Base-by-base conservation (phyloP, 2,888 invertebrate genomes). In the Pimpla rufipes region DNA sequence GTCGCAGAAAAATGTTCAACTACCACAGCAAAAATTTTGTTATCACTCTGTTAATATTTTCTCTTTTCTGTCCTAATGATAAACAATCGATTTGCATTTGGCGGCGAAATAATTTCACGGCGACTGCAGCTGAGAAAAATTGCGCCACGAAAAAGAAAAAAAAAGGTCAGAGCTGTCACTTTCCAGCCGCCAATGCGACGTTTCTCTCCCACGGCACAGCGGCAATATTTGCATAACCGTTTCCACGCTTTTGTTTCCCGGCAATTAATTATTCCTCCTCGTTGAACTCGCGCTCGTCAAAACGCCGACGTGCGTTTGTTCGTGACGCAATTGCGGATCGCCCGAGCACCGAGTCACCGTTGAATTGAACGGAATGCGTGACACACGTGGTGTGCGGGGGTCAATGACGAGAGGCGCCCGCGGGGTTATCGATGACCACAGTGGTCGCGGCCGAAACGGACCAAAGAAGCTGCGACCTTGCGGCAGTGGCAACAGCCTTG, bases 361-460 rank as follows among this genome's bases (percentile, higher is more conserved):
- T 8, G 64, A 66, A 83, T 83, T 83, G 79, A 71, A 50, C 75
- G 79, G 74, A 81, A 81, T 81, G 73, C 42, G n/a, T 50, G 52
- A 55, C 52, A 64, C 82, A 74, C 74, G 82, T 78, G 74, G 75
- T 79, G 71, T 64, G 71, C 68, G 68, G 50, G 79, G 82, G 74
- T 82, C 82, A 82, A 82, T 79, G 82, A 74, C 75, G 79, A 82
- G 64, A 74, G 13, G 29, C 50, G 73, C 67, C 62, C n/a, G 42
- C 47, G 45, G 70, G 74, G 74, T 82, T 82, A 78, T 82, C 82
- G 64, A 77, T 73, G 23, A n/a, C 40, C 59, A 70, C 52, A 66
- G 82, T 50, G 74, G 59, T 55, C 16, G 37, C 59, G 52, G 66
- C 42, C 21, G 18, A 50, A 37, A 18, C 23, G 37, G 35, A 11